These are phyloP conservation scores for Celastrina argiolus DNA, from an alignment of 2,888 invertebrate genomes.

Conservation along the genomic window DNA sequence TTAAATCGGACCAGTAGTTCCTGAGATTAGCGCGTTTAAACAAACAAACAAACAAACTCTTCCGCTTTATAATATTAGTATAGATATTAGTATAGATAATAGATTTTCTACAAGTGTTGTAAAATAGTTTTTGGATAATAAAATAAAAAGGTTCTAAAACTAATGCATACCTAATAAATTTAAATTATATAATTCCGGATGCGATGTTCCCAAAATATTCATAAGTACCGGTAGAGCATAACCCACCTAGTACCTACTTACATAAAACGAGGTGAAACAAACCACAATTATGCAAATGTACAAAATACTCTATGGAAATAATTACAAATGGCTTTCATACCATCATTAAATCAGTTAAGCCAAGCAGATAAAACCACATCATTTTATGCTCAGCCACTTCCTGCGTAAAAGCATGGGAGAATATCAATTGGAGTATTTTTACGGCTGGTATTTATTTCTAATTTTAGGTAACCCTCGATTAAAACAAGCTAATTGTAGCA, in stretches of 20 bases:
- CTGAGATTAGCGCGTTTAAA: too few relatives aligned
- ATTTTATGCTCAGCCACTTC: conserved; percentile 8
- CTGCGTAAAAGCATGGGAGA: neutral
- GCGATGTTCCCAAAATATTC: neutral
- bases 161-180: neutral
- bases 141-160: too few relatives aligned
- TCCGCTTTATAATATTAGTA: too few relatives aligned
- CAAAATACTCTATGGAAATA: neutral
- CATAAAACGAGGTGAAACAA: neutral
- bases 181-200: neutral
- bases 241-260: too few relatives aligned
- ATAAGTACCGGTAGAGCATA: neutral
- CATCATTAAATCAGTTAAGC: conserved; percentile 2
- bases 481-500: neutral
- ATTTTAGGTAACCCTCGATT: neutral
- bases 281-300: neutral
- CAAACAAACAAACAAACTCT: too few relatives aligned
- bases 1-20: too few relatives aligned
- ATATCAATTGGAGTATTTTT: neutral
- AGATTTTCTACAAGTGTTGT: too few relatives aligned
- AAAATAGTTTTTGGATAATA: too few relatives aligned
- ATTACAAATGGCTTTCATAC: neutral
- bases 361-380: conserved; percentile 4
- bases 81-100: too few relatives aligned
- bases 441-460: neutral